These are phyloP conservation scores for Gallinago stenura DNA, from an alignment of 2,797 vertebrate genomes.

Conservation along the genomic window DNA sequence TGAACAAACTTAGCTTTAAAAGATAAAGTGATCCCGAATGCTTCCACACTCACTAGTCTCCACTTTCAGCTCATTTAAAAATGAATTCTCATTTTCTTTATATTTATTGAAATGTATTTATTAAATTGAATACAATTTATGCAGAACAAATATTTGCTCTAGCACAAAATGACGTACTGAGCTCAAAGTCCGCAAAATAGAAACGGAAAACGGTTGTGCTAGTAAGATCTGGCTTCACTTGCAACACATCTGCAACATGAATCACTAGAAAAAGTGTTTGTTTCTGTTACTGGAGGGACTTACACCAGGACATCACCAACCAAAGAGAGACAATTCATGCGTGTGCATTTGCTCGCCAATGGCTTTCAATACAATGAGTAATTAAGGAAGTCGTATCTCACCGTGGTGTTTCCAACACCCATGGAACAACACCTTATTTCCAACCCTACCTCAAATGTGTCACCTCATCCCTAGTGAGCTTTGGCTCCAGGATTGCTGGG, in stretches of 20 bases:
- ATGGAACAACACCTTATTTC: not conserved
- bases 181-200: conserved; percentile 8
- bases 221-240: not conserved
- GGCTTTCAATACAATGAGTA: not conserved
- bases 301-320: not conserved
- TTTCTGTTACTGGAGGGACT: not conserved
- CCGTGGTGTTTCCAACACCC: not conserved
- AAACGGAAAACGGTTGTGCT: not conserved
- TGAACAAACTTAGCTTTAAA: not conserved
- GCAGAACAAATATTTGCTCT: conserved; percentile 21
- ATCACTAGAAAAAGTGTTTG: not conserved
- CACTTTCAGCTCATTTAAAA: not conserved
- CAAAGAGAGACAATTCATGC: not conserved
- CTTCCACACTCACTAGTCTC: not conserved
- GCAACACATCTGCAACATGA: not conserved
- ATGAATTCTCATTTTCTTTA: not conserved
- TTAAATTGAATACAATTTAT: conserved; percentile 4
- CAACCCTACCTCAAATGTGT: not conserved
- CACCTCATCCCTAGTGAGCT: not conserved
- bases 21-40: not conserved
- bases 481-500: not conserved
- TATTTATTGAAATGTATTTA: not conserved
- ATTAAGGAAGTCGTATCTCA: not conserved
- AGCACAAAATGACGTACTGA: conserved; percentile 4
- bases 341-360: not conserved